A percentile compares a stretch with the other conserved stretches of the same genome.
Evolutionary conservation across 2,113 vertebrate species (phyloP).

Genomic region (Petrocephalus microphthalmus): DNA sequence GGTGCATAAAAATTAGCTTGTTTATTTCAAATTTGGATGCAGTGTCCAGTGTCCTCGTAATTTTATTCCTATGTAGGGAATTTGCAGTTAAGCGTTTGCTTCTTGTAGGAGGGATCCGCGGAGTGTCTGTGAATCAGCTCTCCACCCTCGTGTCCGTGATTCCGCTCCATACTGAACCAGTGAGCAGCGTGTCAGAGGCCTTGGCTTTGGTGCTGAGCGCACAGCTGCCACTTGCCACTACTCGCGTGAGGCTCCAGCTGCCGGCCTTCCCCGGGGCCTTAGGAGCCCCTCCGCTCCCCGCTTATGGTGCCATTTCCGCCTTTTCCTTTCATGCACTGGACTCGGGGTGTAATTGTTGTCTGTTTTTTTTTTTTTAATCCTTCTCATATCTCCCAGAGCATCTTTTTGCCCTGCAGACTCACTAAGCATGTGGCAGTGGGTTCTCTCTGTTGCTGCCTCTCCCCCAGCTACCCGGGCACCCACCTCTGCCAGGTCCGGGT

Average conservation of each 20-base stretch:
- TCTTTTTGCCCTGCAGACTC: not conserved
- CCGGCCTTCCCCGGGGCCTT: not conserved
- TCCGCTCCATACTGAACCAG: not conserved
- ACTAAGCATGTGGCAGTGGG: not conserved
- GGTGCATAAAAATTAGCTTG: not conserved
- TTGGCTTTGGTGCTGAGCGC: not conserved
- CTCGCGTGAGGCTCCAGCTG: not conserved
- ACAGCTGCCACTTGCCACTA: not conserved
- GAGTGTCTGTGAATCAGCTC: not conserved
- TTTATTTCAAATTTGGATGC: not conserved
- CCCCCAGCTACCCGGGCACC: not conserved
- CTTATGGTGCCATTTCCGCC: not conserved
- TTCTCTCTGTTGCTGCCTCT: not conserved
- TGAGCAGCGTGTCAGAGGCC: not conserved
- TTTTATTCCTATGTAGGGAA: not conserved
- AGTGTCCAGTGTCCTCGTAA: not conserved
- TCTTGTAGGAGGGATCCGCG: not conserved
- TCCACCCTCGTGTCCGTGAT: not conserved
- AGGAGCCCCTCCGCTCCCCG: not conserved
- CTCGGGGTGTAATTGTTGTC: not conserved
- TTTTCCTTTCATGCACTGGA: not conserved
- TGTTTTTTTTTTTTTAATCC: not conserved
- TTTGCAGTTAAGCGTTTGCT: not conserved
- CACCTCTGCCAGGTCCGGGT: not conserved
- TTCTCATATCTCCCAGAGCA: not conserved